Conservation (phyloP, 2,113 vertebrate genomes). For the Peromyscus californicus region DNA sequence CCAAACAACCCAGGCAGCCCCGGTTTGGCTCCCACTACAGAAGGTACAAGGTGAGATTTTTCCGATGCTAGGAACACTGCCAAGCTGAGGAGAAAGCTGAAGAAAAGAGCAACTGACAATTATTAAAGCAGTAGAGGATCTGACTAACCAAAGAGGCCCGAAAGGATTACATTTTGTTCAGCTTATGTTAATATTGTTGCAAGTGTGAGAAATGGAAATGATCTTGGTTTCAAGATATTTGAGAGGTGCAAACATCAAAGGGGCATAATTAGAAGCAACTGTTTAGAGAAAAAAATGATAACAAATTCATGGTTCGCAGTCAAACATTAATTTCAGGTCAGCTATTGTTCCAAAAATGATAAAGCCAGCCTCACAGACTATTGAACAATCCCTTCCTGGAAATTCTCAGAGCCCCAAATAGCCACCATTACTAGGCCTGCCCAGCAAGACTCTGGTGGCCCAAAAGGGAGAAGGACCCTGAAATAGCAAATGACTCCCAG, state of each 20-base stretch:
- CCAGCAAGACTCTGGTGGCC: neutral
- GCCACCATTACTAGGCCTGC: no score
- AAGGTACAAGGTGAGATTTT: slow-evolving; percentile 12
- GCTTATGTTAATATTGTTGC: slow-evolving; percentile 53
- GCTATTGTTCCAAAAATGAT: neutral
- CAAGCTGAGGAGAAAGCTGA: slow-evolving; percentile 35
- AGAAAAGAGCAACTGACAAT: slow-evolving; percentile 68
- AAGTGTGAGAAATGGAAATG: slow-evolving; percentile 70
- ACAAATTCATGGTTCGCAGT: slow-evolving; percentile 2
- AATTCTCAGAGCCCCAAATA: neutral
- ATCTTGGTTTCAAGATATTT: slow-evolving; percentile 64
- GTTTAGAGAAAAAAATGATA: slow-evolving; percentile 30
- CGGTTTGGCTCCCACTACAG: neutral
- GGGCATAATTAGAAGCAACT: slow-evolving; percentile 70
- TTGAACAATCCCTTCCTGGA: neutral
- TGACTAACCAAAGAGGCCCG: neutral
- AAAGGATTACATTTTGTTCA: slow-evolving; percentile 50
- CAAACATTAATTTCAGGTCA: slow-evolving; percentile 43
- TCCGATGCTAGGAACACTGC: slow-evolving; percentile 20
- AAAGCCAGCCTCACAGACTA: neutral
- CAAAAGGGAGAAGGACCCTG: no score
- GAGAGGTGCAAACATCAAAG: slow-evolving; percentile 65
- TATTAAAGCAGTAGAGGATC: neutral
- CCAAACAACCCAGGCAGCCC: neutral
- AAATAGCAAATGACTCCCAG: neutral